Evolutionary conservation across 2,888 invertebrate genomes (phyloP).

Genomic region (Clivina fossor): DNA sequence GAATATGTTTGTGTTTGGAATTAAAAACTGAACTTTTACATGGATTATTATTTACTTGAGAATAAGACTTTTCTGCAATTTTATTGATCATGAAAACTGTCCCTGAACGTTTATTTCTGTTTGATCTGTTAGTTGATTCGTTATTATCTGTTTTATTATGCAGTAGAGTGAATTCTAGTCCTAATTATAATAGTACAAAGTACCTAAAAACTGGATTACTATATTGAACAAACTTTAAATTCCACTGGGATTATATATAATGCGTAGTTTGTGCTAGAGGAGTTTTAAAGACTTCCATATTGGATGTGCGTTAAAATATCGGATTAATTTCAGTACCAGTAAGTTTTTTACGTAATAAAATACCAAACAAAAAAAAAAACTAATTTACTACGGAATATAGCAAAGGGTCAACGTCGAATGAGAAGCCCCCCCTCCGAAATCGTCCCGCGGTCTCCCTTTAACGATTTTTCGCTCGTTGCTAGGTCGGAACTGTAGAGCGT

Average conservation of each 20-base stretch:
- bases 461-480: constrained; percentile 38
- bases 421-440: background rate
- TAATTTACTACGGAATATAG: background rate
- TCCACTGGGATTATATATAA: too few relatives aligned
- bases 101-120: constrained; percentile 13
- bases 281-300: constrained; percentile 8
- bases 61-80: constrained; percentile 9
- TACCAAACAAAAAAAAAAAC: constrained; percentile 4
- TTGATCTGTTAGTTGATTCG: constrained; percentile 11
- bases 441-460: constrained; percentile 13
- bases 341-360: constrained; percentile 18
- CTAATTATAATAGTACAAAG: constrained; percentile 18
- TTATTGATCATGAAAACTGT: constrained; percentile 18
- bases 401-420: too few relatives aligned
- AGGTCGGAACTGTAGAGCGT: constrained; percentile 44
- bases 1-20: constrained; percentile 30
- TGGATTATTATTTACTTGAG: constrained; percentile 9
- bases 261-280: constrained; percentile 14
- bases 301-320: constrained; percentile 21
- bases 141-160: constrained; percentile 18
- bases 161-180: constrained; percentile 23
- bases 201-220: constrained; percentile 13
- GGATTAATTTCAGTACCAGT: constrained; percentile 26
- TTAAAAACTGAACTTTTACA: constrained; percentile 6
- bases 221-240: constrained; percentile 16